phyloP scores from a whole-genome alignment of 2,113 vertebrate genomes.

The Catharus minimus region DNA sequence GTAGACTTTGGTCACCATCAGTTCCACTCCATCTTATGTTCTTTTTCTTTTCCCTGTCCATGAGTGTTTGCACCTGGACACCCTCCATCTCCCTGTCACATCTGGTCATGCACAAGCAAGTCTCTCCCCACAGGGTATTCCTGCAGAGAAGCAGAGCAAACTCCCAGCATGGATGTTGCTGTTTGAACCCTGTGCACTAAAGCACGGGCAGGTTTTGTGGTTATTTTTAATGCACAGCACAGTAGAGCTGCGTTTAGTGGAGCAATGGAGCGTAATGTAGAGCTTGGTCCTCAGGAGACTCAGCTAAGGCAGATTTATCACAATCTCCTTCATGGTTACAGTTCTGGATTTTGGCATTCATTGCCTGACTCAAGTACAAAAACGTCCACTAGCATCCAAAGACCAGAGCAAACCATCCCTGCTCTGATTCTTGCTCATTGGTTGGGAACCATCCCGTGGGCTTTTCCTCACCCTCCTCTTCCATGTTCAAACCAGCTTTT shows the following conservation, averaged over 20 bases:
- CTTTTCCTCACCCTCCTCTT: background rate
- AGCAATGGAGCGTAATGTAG: background rate
- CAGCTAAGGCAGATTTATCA: background rate
- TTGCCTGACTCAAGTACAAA: background rate
- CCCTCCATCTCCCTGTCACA: background rate
- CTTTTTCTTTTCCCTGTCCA: background rate
- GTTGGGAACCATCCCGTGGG: background rate
- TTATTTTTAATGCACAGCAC: background rate
- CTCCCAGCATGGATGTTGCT: background rate
- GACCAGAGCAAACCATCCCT: background rate
- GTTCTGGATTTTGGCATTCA: background rate
- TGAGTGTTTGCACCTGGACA: background rate
- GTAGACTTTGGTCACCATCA: background rate
- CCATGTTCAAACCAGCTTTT: background rate
- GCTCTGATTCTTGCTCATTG: background rate
- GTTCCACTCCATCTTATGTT: background rate
- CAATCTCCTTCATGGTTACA: background rate
- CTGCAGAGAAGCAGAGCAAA: background rate
- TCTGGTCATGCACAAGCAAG: background rate
- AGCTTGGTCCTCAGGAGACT: background rate
- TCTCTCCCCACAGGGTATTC: background rate
- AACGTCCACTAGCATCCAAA: background rate
- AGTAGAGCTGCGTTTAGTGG: background rate
- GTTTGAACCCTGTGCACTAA: background rate
- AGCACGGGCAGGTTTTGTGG: background rate